Percentiles rank a stretch among this genome's conserved stretches.
Evolutionary conservation across 1,140 invertebrate genomes (phyloP).

Genomic region (Mamestra configurata): DNA sequence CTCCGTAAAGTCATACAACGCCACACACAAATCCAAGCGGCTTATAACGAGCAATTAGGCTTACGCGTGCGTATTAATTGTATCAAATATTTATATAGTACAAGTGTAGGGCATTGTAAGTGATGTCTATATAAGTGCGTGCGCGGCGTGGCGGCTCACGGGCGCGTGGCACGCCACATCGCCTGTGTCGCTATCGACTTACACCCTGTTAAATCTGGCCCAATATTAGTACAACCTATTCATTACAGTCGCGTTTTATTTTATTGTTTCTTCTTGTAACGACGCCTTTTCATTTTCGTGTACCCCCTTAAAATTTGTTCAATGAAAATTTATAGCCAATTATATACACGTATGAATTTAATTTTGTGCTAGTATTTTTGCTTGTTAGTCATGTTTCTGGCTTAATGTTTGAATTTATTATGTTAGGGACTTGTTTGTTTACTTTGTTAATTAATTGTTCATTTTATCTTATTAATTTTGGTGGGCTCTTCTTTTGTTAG

Average conservation of each 20-base stretch:
- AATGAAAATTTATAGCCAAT: constrained; percentile 55
- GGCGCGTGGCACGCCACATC: constrained; percentile 72
- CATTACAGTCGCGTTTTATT: constrained; percentile 78
- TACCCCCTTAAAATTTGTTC: constrained; percentile 67
- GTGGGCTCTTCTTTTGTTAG: not conserved
- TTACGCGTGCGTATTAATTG: constrained; percentile 50
- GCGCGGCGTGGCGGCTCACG: constrained; percentile 73
- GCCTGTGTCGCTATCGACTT: constrained; percentile 82
- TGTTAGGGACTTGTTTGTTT: constrained; percentile 8
- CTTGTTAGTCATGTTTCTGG: constrained; percentile 39
- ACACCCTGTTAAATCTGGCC: constrained; percentile 82
- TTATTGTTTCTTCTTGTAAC: constrained; percentile 77
- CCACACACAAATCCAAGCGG: not conserved
- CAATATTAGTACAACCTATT: constrained; percentile 85
- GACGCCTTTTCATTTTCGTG: constrained; percentile 58
- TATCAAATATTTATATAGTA: constrained; percentile 60
- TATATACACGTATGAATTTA: constrained; percentile 55
- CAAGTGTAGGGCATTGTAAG: constrained; percentile 61
- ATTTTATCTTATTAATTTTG: constrained; percentile 20
- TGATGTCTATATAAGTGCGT: constrained; percentile 76
- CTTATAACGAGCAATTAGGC: constrained; percentile 28
- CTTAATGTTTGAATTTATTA: constrained; percentile 45
- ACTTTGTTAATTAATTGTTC: constrained; percentile 13
- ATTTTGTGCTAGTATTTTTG: constrained; percentile 52
- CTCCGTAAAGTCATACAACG: not conserved